Base-by-base conservation (phyloP, 2,113 vertebrate genomes). In the Podarcis muralis region DNA sequence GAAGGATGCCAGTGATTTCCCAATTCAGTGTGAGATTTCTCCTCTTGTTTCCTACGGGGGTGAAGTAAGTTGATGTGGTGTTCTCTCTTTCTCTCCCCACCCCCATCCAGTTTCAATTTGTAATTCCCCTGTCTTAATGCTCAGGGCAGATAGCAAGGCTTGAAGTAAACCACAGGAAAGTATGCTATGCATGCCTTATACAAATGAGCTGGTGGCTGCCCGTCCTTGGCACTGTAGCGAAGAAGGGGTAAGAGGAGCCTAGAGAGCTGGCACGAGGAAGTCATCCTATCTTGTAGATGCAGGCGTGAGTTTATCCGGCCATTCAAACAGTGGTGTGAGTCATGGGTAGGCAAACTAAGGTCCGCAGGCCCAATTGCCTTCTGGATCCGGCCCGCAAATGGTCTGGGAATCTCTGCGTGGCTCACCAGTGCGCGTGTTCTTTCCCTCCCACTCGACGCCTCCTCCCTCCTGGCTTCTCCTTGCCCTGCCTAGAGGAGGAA, bases 11-110 rank as follows among this genome's bases (percentile, higher is more conserved):
- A 98, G 97, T 0, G 99, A 99, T 92, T 94, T 98, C 88, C 98
- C 98, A 30, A 98, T 99, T 95, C 99, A 99, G 94, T 99, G 99
- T 95, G 99, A 99, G 95, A 98, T 99, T 94, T 99, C 98, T 53
- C 98, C 99, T 6, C 97, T 99, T 3, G 88, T 98, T 81, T 99
- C 99, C 78, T 99, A 99, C 0, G 98, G 98, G 77, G 99, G 99
- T 95, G 99, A 99, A 96, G 99, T 99, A 96, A 97, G 97, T 96
- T 12, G 3, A 6, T 23, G 11, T 37, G n/a, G 4, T 5, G 8
- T 85, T 43, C 23, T 65, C 15, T 81, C 1, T 74, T 12, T 62
- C 40, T 43, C 35, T 20, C 23, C 32, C 11, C 20, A 15, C 1
- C 5, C 12, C 22, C 13, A 15, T 62, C 79, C 27, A 7, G 13